phyloP scores from a whole-genome alignment of 2,797 vertebrate species.

The Perodicticus potto region DNA sequence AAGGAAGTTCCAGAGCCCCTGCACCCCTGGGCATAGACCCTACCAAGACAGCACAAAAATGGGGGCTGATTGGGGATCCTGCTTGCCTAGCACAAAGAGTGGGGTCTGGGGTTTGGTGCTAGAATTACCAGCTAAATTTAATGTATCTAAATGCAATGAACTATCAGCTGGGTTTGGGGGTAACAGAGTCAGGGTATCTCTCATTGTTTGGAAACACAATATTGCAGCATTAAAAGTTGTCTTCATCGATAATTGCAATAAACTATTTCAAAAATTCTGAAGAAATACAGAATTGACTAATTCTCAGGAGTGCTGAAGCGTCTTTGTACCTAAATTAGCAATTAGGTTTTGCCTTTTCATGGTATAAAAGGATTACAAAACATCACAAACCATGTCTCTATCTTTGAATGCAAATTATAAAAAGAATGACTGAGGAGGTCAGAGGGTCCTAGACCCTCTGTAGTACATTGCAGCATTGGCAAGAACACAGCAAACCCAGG shows the following conservation, averaged over 20 bases:
- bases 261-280: constrained; percentile 77
- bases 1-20: background rate
- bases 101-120: background rate
- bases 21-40: background rate
- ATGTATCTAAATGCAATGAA: background rate
- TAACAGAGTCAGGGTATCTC: constrained; percentile 19
- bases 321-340: background rate
- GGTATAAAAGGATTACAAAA: constrained; percentile 36
- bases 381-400: background rate
- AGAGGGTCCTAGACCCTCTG: background rate
- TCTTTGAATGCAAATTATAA: background rate
- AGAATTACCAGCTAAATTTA: background rate
- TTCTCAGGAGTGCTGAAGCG: background rate
- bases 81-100: no score
- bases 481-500: background rate
- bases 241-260: constrained; percentile 70
- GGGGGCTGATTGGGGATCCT: background rate
- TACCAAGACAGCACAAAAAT: background rate
- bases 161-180: background rate
- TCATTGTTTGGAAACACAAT: constrained; percentile 72
- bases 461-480: background rate
- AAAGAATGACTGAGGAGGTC: background rate
- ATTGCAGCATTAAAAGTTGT: constrained; percentile 49
- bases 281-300: constrained; percentile 75
- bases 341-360: background rate